These are phyloP conservation scores for Platerodrilus igneus DNA, from an alignment of 2,888 invertebrate species.

Conservation along the genomic window DNA sequence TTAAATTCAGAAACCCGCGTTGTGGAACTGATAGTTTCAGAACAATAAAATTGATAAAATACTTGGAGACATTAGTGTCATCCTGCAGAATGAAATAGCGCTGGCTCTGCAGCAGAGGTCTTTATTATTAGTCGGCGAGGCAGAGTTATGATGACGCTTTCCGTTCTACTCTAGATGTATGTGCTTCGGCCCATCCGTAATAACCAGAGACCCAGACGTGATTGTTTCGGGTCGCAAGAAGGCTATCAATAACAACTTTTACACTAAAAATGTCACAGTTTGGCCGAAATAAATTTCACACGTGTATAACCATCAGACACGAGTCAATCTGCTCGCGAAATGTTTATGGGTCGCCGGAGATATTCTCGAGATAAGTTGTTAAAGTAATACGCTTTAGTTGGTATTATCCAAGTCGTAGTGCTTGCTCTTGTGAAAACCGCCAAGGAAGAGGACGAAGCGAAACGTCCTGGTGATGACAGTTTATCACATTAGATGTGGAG, in stretches of 20 bases:
- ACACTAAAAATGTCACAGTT: constrained; percentile 40
- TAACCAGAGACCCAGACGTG: constrained; percentile 33
- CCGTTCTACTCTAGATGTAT: constrained; percentile 31
- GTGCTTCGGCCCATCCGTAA: constrained; percentile 30
- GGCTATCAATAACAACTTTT: constrained; percentile 44
- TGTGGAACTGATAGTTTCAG: constrained; percentile 39
- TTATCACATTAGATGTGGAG: constrained; percentile 47
- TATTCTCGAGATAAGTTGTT: constrained; percentile 20
- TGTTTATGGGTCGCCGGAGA: constrained; percentile 30
- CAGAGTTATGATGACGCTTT: constrained; percentile 37
- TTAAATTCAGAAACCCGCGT: constrained; percentile 27
- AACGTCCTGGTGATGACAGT: constrained; percentile 43
- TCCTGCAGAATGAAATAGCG: constrained; percentile 41
- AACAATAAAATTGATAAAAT: constrained; percentile 48
- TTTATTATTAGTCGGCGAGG: constrained; percentile 42
- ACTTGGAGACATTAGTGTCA: constrained; percentile 46
- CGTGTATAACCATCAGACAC: constrained; percentile 26
- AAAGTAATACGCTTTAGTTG: constrained; percentile 23
- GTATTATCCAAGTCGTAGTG: constrained; percentile 14
- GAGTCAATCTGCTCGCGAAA: constrained; percentile 29
- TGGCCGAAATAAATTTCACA: constrained; percentile 29
- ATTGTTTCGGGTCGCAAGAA: constrained; percentile 38
- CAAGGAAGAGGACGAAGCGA: constrained; percentile 27
- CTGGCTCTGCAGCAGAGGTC: constrained; percentile 33
- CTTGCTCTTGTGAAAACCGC: no score